These are phyloP conservation scores for Blastobasis lacticolella DNA, from an alignment of 2,888 invertebrate species.

Conservation along the genomic window DNA sequence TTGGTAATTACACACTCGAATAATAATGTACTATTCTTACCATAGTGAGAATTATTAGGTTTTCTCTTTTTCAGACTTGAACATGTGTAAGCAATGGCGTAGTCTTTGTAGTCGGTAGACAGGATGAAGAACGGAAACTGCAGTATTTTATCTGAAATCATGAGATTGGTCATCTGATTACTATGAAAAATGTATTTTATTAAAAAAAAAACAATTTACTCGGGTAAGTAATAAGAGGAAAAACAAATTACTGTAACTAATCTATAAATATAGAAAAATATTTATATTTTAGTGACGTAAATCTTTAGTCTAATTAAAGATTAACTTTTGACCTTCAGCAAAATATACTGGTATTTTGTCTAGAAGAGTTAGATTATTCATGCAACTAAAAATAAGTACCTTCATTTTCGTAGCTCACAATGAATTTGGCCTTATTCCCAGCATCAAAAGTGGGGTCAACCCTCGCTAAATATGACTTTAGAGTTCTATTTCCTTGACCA, in stretches of 20 bases:
- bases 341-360: no score
- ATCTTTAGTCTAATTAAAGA: no score
- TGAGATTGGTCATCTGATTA: neutral
- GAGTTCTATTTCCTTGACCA: conserved; percentile 49
- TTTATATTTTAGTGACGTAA: no score
- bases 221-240: no score
- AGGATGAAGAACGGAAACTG: conserved; percentile 58
- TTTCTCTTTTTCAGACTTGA: conserved; percentile 46
- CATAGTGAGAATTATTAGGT: conserved; percentile 32
- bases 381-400: conserved; percentile 28
- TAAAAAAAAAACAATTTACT: neutral
- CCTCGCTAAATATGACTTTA: conserved; percentile 58
- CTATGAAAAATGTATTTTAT: neutral
- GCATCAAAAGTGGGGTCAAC: conserved; percentile 65
- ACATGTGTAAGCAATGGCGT: conserved; percentile 60
- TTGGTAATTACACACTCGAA: no score
- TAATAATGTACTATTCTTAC: conserved; percentile 22
- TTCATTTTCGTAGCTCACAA: conserved; percentile 57
- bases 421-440: conserved; percentile 53
- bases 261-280: no score
- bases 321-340: no score
- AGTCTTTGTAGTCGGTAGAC: conserved; percentile 54
- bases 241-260: no score
- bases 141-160: conserved; percentile 51
- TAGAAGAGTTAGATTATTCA: no score